A percentile compares a stretch with the other conserved stretches of the same genome.
Conservation (phyloP, 2,113 vertebrate genomes). For the Pluvialis apricaria region DNA sequence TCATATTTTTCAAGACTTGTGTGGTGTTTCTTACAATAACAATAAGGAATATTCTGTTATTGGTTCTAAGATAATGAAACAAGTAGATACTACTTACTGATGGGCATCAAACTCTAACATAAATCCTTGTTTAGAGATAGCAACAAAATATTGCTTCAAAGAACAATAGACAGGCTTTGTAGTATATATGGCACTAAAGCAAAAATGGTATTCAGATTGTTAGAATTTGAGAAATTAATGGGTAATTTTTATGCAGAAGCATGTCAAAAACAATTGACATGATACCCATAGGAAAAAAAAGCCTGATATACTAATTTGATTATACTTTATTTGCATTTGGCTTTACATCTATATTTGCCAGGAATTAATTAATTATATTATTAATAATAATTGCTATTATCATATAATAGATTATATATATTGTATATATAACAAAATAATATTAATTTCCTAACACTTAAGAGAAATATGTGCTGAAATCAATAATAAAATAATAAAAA, state of each 20-base stretch:
- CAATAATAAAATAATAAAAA: background rate
- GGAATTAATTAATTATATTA: background rate
- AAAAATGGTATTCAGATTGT: background rate
- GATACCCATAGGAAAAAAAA: background rate
- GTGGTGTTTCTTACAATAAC: background rate
- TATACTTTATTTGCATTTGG: background rate
- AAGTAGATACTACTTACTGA: background rate
- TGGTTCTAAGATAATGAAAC: background rate
- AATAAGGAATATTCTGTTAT: background rate
- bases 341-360: background rate
- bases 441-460: background rate
- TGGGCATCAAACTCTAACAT: background rate
- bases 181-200: background rate
- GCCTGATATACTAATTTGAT: background rate
- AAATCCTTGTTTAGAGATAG: background rate
- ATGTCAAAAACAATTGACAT: background rate
- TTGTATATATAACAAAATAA: too few relatives aligned
- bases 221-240: background rate
- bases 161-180: background rate
- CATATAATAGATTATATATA: too few relatives aligned
- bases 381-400: too few relatives aligned
- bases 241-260: background rate
- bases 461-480: background rate
- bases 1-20: background rate
- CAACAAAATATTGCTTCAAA: background rate